Base-by-base conservation (phyloP, 2,113 vertebrate species). In the Sinocyclocheilus grahami region DNA sequence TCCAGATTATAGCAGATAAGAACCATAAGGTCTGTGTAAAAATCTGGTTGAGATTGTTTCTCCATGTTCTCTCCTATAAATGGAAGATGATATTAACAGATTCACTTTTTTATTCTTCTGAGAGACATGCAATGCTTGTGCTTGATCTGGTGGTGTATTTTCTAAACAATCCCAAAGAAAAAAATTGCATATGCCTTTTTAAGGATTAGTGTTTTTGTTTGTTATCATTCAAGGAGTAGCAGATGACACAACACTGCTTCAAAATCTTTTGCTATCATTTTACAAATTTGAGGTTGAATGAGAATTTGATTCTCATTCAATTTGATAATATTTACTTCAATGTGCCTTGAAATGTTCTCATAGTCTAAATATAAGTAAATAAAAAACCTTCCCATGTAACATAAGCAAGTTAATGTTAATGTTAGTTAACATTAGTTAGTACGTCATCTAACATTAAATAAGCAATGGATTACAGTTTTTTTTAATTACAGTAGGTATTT, bases 1-100 rank as follows among this genome's bases (percentile, higher is more conserved):
- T 10, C 14, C 27, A 22, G 46, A 71, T 82, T 82, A 82, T 51
- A 51, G 63, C 16, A 82, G 46, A 53, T 81, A 53, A 71, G 30
- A 37, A 51, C 24, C 63, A 69, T 71, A 71, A 5, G 24, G 14
- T 48, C 39, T 16, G 12, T 51, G 39, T 63, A 10, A 22, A 69
- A 7, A 42, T 33, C 63, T 82, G 24, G 9, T 16, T 82, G 27
- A 53, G 16, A 53, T 82, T 33, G 42, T 53, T 82, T 78, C 13
- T 51, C 12, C n/a, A 18, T 53, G 75, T 6, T 77, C 24, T 77
- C 46, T 53, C 13, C 12, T 77, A 76, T 20, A 39, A 53, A 77
- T 18, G n/a, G 22, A 27, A 77, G 12, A 51, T 22, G 14, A 1
- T 12, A 42, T 42, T 39, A 46, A 48, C 5, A 14, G 5, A 76